Percentiles rank a stretch among this genome's conserved stretches.
Evolutionary conservation across 2,113 vertebrate genomes (phyloP).

Genomic region (Hyperoodon ampullatus): DNA sequence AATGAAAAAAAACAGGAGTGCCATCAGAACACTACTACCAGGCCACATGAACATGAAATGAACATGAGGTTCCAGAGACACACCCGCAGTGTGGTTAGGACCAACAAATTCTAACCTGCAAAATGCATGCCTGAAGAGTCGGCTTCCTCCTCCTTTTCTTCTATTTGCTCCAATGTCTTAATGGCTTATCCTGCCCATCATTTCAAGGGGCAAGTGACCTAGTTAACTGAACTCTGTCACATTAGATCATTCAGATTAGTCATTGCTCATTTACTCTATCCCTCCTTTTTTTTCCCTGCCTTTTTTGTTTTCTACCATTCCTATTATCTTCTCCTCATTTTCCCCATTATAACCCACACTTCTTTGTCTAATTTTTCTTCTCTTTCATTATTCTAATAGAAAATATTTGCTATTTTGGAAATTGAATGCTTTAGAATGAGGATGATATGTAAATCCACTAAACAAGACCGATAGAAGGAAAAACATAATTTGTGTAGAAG

Average conservation of each 20-base stretch:
- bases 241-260: neutral
- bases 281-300: neutral
- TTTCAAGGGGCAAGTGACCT: slow-evolving; percentile 25
- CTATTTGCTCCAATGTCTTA: neutral
- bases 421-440: neutral
- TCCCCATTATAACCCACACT: neutral
- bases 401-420: slow-evolving; percentile 38
- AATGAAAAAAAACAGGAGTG: neutral
- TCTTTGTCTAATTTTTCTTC: slow-evolving; percentile 1
- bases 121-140: neutral
- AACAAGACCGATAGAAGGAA: neutral
- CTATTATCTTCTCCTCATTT: neutral
- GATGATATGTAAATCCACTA: neutral
- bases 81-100: slow-evolving; percentile 14
- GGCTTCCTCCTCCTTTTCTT: neutral
- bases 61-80: slow-evolving; percentile 32
- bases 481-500: neutral
- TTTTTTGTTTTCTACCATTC: neutral
- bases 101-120: slow-evolving; percentile 64
- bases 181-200: neutral
- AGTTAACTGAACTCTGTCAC: slow-evolving; percentile 24
- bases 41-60: neutral
- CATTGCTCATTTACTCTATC: neutral
- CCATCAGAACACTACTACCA: neutral
- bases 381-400: neutral